Conservation (phyloP, 2,113 vertebrate genomes). For the Ursus arctos region DNA sequence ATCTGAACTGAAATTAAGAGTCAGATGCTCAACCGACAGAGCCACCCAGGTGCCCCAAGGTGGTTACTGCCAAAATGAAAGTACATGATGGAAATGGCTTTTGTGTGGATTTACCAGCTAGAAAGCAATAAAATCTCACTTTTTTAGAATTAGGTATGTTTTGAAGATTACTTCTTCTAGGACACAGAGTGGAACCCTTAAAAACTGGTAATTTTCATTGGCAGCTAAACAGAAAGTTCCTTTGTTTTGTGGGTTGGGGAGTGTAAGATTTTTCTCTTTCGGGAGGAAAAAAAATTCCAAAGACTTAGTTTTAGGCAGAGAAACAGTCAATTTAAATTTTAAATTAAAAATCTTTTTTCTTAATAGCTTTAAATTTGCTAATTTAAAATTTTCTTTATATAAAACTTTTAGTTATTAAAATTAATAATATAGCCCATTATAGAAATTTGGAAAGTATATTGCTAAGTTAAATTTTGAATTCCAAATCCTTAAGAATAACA, state of each 20-base stretch:
- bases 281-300: background rate
- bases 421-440: background rate
- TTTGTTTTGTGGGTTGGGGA: background rate
- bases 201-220: background rate
- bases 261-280: background rate
- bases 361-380: background rate
- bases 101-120: background rate
- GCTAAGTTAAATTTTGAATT: background rate
- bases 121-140: background rate
- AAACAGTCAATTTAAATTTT: background rate
- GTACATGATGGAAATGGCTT: background rate
- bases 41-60: background rate
- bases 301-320: background rate
- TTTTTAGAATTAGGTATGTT: background rate
- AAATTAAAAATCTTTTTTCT: background rate
- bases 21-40: background rate
- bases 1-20: background rate
- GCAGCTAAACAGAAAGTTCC: background rate
- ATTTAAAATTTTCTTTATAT: background rate
- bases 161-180: constrained; percentile 1
- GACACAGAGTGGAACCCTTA: background rate
- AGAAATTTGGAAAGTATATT: background rate
- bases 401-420: background rate
- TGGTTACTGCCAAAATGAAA: background rate
- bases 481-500: background rate